Evolutionary conservation across 2,888 invertebrate species (phyloP).

Genomic region (Leptopilina drosophilae): DNA sequence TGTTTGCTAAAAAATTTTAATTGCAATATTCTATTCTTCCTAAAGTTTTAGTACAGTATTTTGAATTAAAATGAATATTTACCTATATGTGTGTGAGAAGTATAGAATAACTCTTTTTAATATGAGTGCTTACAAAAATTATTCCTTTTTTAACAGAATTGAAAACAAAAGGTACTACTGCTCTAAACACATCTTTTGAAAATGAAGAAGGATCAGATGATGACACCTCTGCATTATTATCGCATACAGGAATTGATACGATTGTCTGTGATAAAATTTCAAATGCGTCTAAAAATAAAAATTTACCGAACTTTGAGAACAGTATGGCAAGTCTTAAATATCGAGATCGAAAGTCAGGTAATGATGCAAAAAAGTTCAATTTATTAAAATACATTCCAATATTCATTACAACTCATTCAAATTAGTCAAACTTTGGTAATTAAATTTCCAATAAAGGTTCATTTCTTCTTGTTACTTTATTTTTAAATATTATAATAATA

Average conservation of each 20-base stretch:
- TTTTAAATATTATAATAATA: too few species aligned
- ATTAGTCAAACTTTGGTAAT: too few species aligned
- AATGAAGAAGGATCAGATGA: neutral
- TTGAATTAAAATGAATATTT: neutral
- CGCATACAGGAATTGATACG: neutral
- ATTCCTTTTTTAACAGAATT: neutral
- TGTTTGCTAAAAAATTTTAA: neutral
- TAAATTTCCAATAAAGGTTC: too few species aligned
- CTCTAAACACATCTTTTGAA: neutral
- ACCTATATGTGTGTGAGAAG: too few species aligned
- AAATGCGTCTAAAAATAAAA: neutral
- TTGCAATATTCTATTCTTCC: neutral
- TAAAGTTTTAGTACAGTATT: neutral
- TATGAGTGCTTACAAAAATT: too few species aligned
- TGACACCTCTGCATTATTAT: neutral
- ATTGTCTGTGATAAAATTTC: neutral
- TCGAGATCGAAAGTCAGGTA: constrained; percentile 2
- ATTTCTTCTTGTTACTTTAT: too few species aligned
- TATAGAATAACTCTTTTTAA: too few species aligned
- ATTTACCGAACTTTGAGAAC: neutral
- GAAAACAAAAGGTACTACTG: neutral
- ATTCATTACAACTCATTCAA: too few species aligned
- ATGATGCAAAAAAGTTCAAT: neutral
- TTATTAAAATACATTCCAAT: neutral
- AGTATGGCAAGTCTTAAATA: neutral